phyloP scores from a whole-genome alignment of 2,113 vertebrate species.

The Saguinus midas region DNA sequence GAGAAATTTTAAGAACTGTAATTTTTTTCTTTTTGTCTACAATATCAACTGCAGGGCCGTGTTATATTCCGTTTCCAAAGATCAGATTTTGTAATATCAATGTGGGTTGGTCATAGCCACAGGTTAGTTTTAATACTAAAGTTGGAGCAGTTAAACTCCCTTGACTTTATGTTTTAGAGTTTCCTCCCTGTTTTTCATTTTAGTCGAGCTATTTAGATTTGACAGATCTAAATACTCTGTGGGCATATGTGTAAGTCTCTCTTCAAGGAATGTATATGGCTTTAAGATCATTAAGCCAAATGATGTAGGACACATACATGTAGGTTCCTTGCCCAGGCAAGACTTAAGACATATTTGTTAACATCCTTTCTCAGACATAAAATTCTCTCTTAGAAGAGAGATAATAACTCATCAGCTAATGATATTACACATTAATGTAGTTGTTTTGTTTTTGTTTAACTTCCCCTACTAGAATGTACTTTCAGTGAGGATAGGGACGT shows the following conservation, averaged over 20 bases:
- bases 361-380: slow-evolving; percentile 25
- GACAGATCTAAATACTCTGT: not conserved
- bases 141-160: not conserved
- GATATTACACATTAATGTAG: not conserved
- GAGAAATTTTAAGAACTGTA: not conserved
- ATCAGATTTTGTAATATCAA: not conserved
- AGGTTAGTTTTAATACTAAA: not conserved
- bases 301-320: not conserved
- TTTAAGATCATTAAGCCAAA: not conserved
- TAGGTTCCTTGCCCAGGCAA: not conserved
- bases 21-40: not conserved
- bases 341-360: slow-evolving; percentile 26
- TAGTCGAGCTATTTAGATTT: slow-evolving; percentile 30
- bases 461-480: not conserved
- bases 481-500: not conserved
- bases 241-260: not conserved
- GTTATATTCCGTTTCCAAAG: slow-evolving; percentile 22
- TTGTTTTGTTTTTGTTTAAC: slow-evolving; percentile 31
- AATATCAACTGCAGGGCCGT: not conserved
- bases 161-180: not conserved
- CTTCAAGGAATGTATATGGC: not conserved
- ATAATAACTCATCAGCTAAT: not conserved
- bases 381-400: slow-evolving; percentile 19
- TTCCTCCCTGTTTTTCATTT: slow-evolving; percentile 3
- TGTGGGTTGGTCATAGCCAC: not conserved